Base-by-base conservation (phyloP, 2,113 vertebrate species). In the Macrotus californicus region DNA sequence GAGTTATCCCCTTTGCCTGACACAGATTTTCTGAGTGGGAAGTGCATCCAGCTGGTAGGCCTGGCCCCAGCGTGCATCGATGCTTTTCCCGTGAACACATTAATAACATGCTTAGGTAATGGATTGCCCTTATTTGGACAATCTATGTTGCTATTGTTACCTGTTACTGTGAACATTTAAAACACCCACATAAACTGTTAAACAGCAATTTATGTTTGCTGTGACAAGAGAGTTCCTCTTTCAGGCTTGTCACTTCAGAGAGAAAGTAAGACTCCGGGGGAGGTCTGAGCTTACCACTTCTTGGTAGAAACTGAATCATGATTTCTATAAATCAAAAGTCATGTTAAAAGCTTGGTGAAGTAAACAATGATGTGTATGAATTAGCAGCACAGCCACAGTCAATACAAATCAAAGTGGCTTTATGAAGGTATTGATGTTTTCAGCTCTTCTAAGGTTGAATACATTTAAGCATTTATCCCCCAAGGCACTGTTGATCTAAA, bases 361-460 rank as follows among this genome's bases (percentile, higher is more conserved):
- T 98, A 98, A 98, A 98, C 97, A 98, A 95, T 97, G 97, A 98
- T 98, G 87, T 97, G 97, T 98, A 97, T 97, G 97, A 98, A 98
- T 98, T 98, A 98, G 94, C 96, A 97, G 95, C 56, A 19, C 84
- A 95, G 94, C 91, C 26, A 41, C 90, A 97, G 98, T 98, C 98
- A 97, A 98, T 98, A 98, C 94, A 98, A 98, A 98, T 98, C 98
- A 98, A 98, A 98, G 98, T 93, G 92, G 90, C 97, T 98, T 98
- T 98, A 98, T 98, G 97, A 98, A 98, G 89, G 87, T 98, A 98
- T 98, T 97, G 98, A 98, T 97, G 96, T 98, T 97, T 97, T 97
- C 93, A 96, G 96, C 90, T 96, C 96, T 97, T 97, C 2, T 83
- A 97, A 97, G 94, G 96, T 98, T 98, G 98, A 98, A 98, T 98